A percentile compares a stretch with the other conserved stretches of the same genome.
Conservation (phyloP, 2,113 vertebrate species). For the Coturnix japonica region DNA sequence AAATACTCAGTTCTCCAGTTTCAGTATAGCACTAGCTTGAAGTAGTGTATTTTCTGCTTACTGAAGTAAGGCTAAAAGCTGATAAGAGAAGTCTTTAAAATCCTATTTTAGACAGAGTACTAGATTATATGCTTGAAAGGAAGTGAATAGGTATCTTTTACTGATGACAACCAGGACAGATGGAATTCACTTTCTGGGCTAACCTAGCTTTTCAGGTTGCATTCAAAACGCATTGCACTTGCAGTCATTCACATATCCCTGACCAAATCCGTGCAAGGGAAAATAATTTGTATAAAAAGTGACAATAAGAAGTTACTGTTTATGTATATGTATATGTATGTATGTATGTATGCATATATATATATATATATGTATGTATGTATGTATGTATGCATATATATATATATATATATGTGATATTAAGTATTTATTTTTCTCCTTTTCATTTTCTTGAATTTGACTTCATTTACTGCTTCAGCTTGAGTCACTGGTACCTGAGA, state of each 20-base stretch:
- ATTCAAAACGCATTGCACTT: conserved; percentile 13
- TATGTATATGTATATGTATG: not conserved
- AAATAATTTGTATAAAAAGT: not conserved
- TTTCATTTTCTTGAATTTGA: not conserved
- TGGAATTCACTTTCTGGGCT: conserved; percentile 54
- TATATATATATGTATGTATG: not conserved
- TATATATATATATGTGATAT: not conserved
- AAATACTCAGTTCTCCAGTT: not conserved
- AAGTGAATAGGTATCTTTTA: conserved; percentile 45
- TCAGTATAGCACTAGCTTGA: not conserved
- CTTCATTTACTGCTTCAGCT: not conserved
- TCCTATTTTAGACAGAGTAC: conserved; percentile 31
- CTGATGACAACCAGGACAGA: conserved; percentile 52
- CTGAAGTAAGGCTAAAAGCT: conserved; percentile 51
- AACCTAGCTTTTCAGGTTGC: conserved; percentile 49
- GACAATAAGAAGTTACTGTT: not conserved
- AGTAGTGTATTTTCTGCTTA: conserved; percentile 22
- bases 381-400: not conserved
- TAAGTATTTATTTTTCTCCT: not conserved
- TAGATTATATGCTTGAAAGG: conserved; percentile 59
- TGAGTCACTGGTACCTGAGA: not conserved
- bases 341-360: no score
- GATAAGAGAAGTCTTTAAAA: conserved; percentile 58
- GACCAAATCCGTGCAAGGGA: not conserved
- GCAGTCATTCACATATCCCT: not conserved